phyloP scores from a whole-genome alignment of 2,797 vertebrate genomes.

The Rhodeus uyekii region DNA sequence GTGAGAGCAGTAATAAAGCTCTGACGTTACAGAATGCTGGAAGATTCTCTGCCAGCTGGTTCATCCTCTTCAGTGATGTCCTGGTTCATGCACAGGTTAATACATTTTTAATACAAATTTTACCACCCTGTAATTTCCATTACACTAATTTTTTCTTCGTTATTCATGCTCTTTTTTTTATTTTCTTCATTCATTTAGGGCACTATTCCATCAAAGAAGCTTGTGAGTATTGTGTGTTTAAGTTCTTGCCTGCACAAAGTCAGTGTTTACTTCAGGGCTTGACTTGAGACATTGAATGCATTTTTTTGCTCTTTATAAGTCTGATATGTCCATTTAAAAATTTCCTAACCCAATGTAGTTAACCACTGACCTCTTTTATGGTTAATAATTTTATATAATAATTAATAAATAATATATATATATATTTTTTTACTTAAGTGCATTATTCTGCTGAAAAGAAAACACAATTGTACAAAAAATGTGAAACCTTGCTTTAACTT shows the following conservation, averaged over 20 bases:
- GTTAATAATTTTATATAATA: constrained; percentile 1
- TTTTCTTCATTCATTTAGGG: constrained; percentile 74
- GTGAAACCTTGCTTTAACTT: not conserved
- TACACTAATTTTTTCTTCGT: not conserved
- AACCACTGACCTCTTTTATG: not conserved
- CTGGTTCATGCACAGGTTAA: constrained; percentile 94
- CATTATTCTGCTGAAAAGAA: not conserved
- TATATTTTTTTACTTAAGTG: too few species aligned
- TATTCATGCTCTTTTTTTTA: constrained; percentile 47
- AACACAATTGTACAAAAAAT: not conserved
- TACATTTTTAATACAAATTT: not conserved
- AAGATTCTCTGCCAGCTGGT: constrained; percentile 95
- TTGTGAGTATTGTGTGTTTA: constrained; percentile 74
- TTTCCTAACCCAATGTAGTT: not conserved
- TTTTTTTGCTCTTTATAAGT: not conserved
- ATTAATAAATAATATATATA: too few species aligned
- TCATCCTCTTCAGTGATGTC: constrained; percentile 94
- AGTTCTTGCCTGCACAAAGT: constrained; percentile 35
- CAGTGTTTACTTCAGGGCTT: constrained; percentile 24
- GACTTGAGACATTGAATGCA: constrained; percentile 46
- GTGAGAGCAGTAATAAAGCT: constrained; percentile 90
- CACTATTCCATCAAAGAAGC: constrained; percentile 74
- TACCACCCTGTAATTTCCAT: not conserved
- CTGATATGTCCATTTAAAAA: not conserved
- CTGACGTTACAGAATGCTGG: constrained; percentile 90